Evolutionary conservation across 2,797 vertebrate species (phyloP), one percentile per base, ranked within the genome.

Genomic region (Melanotaenia pygmaea): DNA sequence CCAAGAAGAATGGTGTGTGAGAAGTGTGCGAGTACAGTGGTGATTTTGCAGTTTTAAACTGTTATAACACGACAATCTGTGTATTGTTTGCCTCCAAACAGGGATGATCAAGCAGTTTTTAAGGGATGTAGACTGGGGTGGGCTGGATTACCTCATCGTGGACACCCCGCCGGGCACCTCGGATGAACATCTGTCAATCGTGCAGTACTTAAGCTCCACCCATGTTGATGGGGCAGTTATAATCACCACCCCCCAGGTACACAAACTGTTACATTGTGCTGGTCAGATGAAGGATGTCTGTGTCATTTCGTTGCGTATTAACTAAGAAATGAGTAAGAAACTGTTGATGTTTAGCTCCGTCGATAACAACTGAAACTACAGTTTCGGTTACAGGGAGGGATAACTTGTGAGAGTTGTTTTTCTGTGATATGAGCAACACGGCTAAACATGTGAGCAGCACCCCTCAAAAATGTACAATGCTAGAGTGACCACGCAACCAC

Each of bases 51-150:
- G 22, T 56, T 64, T 59, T 3, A 6, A 28, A 1, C 20, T 59
- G 28, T 34, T n/a, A 0, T 2, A n/a, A 10, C 1, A 4, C 4
- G 26, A 0, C 60, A 65, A 38, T 14, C 32, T 35, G 3, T 43
- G 53, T 59, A 10, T 0, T 18, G 8, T 83, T 9, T 64, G 8
- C 74, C 28, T 62, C 40, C 34, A 40, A 66, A 72, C 77, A 99
- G 98, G 98, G 24, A 95, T 99, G 96, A 99, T 99, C 86, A 99
- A 99, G 85, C 98, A 99, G 90, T 99, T 99, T 87, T 90, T 99
- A 67, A 94, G 96, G 0, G 98, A 99, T 0, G 98, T 99, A 32
- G 97, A 99, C 86, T 99, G 98, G 98, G 98, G 97, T 0, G 96
- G 97, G 0, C 75, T 98, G 0, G 97, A 99, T 91, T 99, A 97